Evolutionary conservation across 2,113 vertebrate species (phyloP).

Genomic region (Pelecanus crispus): DNA sequence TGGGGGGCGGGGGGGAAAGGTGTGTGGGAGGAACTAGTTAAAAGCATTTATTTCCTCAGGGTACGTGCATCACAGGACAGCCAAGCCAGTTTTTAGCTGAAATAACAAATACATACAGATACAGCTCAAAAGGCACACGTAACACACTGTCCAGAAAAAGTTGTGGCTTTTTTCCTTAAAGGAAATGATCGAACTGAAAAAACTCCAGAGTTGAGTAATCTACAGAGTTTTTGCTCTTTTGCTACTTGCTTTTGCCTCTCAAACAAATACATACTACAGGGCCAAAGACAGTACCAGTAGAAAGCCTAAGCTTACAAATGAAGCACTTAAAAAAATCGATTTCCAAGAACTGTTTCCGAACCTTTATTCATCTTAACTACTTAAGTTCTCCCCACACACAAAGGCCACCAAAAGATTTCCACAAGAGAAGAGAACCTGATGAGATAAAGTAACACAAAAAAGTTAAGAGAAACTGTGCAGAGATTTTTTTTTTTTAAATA

Average conservation of each 20-base stretch:
- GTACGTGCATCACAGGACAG: not conserved
- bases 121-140: rapidly evolving
- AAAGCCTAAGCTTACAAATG: not conserved
- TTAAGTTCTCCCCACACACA: not conserved
- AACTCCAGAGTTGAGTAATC: not conserved
- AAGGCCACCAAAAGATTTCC: not conserved
- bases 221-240: too few species aligned
- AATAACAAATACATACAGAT: not conserved
- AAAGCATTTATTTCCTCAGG: slow-evolving; percentile 26
- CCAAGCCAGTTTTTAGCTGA: not conserved
- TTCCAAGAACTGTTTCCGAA: not conserved
- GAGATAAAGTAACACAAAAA: not conserved
- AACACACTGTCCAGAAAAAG: not conserved
- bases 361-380: not conserved
- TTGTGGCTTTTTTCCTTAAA: not conserved
- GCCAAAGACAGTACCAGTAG: not conserved
- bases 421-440: not conserved
- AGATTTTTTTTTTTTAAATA: not conserved
- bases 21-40: not conserved
- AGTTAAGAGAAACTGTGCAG: not conserved
- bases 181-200: not conserved
- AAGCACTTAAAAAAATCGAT: not conserved
- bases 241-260: not conserved
- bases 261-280: not conserved
- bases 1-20: not conserved